These are phyloP conservation scores for Siniperca chuatsi DNA, from an alignment of 2,113 vertebrate genomes.

Conservation along the genomic window DNA sequence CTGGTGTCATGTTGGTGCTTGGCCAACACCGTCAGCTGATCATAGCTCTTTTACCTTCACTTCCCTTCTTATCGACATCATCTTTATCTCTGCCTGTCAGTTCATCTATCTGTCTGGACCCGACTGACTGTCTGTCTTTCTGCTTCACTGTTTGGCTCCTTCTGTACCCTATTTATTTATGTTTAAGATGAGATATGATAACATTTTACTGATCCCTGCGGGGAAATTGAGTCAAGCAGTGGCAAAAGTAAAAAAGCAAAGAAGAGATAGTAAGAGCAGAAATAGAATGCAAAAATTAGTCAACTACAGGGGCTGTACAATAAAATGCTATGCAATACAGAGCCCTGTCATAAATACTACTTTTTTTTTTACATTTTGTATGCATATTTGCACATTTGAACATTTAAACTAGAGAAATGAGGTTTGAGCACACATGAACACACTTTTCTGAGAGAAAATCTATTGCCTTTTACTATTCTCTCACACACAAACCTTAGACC, in stretches of 20 bases:
- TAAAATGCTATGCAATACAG: not conserved
- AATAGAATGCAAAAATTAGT: not conserved
- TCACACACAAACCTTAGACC: not conserved
- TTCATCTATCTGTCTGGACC: not conserved
- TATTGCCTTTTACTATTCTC: not conserved
- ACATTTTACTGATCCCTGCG: conserved; percentile 6
- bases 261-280: not conserved
- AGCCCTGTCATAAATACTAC: not conserved
- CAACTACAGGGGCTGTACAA: not conserved
- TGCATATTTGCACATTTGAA: not conserved
- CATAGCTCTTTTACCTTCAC: conserved; percentile 31
- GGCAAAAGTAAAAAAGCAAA: not conserved
- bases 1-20: conserved; percentile 55
- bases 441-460: not conserved
- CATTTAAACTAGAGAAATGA: not conserved
- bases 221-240: not conserved
- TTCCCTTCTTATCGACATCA: conserved; percentile 3
- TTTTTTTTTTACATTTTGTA: not conserved
- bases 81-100: conserved; percentile 37
- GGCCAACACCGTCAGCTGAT: conserved; percentile 40
- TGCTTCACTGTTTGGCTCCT: not conserved
- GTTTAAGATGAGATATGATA: conserved; percentile 12
- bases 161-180: not conserved
- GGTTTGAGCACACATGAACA: not conserved
- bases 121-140: not conserved